Evolutionary conservation across 2,888 invertebrate species (phyloP).

Genomic region (Meandrusa payeni): DNA sequence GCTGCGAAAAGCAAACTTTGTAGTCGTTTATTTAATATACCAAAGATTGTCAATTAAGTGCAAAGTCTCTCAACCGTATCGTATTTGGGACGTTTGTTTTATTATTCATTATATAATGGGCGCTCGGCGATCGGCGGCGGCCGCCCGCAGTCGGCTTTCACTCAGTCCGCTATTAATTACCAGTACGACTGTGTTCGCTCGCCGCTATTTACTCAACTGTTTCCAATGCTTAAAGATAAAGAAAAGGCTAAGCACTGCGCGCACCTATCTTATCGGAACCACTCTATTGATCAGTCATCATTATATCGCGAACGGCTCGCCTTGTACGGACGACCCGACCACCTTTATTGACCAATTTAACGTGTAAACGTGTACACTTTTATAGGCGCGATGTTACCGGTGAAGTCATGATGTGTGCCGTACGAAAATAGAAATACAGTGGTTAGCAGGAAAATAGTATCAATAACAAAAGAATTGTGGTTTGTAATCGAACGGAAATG

Average conservation of each 20-base stretch:
- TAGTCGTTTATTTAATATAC: constrained; percentile 20
- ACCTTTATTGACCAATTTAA: constrained; percentile 75
- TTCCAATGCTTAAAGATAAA: constrained; percentile 74
- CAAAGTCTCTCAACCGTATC: constrained; percentile 44
- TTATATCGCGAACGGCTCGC: constrained; percentile 71
- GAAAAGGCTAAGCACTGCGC: constrained; percentile 63
- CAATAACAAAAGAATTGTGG: constrained; percentile 76
- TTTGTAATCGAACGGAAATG: constrained; percentile 78
- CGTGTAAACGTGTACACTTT: constrained; percentile 61
- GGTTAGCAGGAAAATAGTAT: constrained; percentile 76
- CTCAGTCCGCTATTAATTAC: constrained; percentile 71
- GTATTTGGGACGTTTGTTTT: constrained; percentile 71
- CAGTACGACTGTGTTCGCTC: constrained; percentile 67
- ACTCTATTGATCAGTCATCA: constrained; percentile 76
- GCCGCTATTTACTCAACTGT: constrained; percentile 76
- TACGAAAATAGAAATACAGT: constrained; percentile 73
- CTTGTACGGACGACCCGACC: constrained; percentile 70
- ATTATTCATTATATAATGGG: constrained; percentile 76
- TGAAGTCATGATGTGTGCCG: constrained; percentile 77
- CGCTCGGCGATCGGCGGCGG: constrained; percentile 40
- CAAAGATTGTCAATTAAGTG: constrained; percentile 26
- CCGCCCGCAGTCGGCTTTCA: constrained; percentile 69
- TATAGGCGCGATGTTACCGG: constrained; percentile 72
- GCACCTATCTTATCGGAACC: constrained; percentile 73
- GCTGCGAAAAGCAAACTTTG: constrained; percentile 1